Evolutionary conservation across 1,140 invertebrate species (phyloP).

Genomic region (Globodera rostochiensis): DNA sequence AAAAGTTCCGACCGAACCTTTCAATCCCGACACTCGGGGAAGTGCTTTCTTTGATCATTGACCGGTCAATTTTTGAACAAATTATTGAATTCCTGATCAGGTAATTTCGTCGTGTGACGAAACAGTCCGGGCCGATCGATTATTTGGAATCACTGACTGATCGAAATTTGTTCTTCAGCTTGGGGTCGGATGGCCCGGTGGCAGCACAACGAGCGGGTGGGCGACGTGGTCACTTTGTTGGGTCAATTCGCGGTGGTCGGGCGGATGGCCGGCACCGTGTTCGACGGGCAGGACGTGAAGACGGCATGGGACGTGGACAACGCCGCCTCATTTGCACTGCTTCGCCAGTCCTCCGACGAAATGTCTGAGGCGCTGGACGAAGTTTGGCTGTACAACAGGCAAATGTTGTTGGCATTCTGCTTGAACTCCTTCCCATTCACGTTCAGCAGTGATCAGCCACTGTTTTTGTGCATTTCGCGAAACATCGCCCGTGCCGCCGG

Average conservation of each 20-base stretch:
- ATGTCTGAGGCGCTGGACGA: constrained; percentile 55
- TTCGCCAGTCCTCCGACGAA: constrained; percentile 35
- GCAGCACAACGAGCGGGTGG: constrained; percentile 60
- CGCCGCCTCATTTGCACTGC: constrained; percentile 57
- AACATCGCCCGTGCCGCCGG: constrained; percentile 20
- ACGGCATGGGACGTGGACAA: constrained; percentile 62
- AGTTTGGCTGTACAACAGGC: constrained; percentile 66
- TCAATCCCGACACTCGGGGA: too few species aligned
- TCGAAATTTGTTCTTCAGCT: constrained; percentile 42
- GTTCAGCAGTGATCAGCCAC: constrained; percentile 60
- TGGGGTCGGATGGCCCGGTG: constrained; percentile 61
- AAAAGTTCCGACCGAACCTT: too few species aligned
- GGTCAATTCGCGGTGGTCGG: constrained; percentile 64
- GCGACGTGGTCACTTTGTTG: constrained; percentile 58
- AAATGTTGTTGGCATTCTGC: neutral
- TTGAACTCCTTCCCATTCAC: neutral
- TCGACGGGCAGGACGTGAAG: constrained; percentile 53
- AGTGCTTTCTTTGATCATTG: too few species aligned
- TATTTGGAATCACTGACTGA: too few species aligned
- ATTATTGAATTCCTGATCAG: too few species aligned
- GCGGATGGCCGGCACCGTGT: constrained; percentile 58
- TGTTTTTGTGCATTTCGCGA: constrained; percentile 59
- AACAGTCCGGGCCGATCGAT: too few species aligned
- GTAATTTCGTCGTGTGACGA: too few species aligned
- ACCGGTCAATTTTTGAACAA: too few species aligned